Evolutionary conservation across 2,888 invertebrate species (phyloP).

Genomic region (Apamea monoglypha): DNA sequence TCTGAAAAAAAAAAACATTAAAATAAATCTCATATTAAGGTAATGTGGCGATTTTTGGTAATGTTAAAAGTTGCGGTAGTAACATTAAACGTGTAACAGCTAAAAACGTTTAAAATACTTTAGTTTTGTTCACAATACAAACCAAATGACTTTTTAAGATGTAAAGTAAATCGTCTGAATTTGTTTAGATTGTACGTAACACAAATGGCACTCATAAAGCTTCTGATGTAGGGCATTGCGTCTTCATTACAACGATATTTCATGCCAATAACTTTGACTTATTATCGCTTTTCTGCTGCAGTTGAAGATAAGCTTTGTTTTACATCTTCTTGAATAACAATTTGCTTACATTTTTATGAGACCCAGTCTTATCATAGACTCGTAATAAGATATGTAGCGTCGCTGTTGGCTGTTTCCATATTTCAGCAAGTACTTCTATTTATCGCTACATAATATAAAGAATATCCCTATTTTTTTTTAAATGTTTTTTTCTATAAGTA

Average conservation of each 20-base stretch:
- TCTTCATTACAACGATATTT: conserved; percentile 49
- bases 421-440: neutral
- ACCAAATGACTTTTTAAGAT: conserved; percentile 25
- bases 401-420: neutral
- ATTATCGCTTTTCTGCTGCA: conserved; percentile 43
- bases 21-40: neutral
- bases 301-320: conserved; percentile 48
- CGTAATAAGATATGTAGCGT: neutral
- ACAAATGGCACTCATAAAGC: conserved; percentile 40
- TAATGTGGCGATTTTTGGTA: neutral
- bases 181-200: conserved; percentile 15
- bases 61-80: neutral
- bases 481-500: too few species aligned
- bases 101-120: conserved; percentile 1
- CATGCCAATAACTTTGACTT: conserved; percentile 46
- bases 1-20: neutral
- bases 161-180: conserved; percentile 28
- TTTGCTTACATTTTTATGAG: neutral
- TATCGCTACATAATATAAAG: neutral
- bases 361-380: neutral
- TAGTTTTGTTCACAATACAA: conserved; percentile 15
- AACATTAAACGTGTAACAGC: neutral
- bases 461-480: too few species aligned
- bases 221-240: conserved; percentile 36
- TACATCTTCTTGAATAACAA: conserved; percentile 25